These are phyloP conservation scores for Scaptomyza montana DNA, from an alignment of 1,140 invertebrate species.

Conservation along the genomic window DNA sequence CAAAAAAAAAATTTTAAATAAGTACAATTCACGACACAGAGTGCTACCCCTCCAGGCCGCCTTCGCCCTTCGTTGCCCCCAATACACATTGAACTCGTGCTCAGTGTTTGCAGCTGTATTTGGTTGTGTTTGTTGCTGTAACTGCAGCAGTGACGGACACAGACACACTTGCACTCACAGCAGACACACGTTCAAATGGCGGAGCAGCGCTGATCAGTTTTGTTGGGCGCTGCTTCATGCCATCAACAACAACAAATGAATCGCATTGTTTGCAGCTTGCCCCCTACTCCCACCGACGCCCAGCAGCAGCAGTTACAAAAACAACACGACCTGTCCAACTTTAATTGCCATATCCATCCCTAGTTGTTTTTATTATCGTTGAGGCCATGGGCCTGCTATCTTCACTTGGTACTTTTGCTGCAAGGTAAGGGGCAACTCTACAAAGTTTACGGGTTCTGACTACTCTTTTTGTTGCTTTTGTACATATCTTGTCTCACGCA, in stretches of 20 bases:
- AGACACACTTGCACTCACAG: conserved; percentile 2
- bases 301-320: conserved; percentile 8
- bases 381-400: conserved; percentile 41
- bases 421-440: conserved; percentile 50
- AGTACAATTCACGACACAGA: conserved; percentile 7
- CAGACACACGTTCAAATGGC: conserved; percentile 18
- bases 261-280: conserved; percentile 51
- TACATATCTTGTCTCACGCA: conserved; percentile 15
- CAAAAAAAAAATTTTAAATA: conserved; percentile 8
- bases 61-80: conserved; percentile 4
- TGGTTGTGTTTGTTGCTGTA: conserved; percentile 22
- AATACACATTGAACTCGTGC: conserved; percentile 43
- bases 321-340: conserved; percentile 16
- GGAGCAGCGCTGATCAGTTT: conserved; percentile 29
- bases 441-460: conserved; percentile 14
- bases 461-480: conserved; percentile 21
- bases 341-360: conserved; percentile 29
- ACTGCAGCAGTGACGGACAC: conserved; percentile 27
- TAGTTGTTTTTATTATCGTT: conserved; percentile 20
- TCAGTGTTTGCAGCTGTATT: conserved; percentile 44
- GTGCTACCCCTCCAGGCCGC: conserved; percentile 10
- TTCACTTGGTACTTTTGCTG: conserved; percentile 21
- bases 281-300: conserved; percentile 39
- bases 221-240: conserved; percentile 44
- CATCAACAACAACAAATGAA: conserved; percentile 54